Evolutionary conservation across 2,113 vertebrate genomes (phyloP).

Genomic region (Puffinus mauretanicus): DNA sequence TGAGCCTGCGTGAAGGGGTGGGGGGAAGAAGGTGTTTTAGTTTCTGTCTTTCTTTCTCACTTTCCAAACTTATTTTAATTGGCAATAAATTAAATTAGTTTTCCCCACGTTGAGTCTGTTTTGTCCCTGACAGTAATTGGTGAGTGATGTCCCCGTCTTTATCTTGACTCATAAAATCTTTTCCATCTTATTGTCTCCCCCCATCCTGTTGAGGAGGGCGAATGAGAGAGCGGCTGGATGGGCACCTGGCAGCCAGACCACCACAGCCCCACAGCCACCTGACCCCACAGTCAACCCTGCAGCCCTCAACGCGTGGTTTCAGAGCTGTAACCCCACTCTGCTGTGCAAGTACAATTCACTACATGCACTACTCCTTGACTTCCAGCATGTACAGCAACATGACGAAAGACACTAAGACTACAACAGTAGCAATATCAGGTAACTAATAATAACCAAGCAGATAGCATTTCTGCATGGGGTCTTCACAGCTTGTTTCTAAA

Average conservation of each 20-base stretch:
- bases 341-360: not conserved
- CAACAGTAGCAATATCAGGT: not conserved
- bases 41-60: not conserved
- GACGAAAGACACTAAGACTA: not conserved
- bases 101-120: not conserved
- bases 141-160: not conserved
- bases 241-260: not conserved
- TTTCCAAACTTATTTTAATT: not conserved
- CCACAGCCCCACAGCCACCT: not conserved
- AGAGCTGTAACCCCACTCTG: not conserved
- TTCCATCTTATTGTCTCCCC: not conserved
- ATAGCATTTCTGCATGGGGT: not conserved
- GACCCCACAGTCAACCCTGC: not conserved
- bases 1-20: not conserved
- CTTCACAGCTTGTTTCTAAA: not conserved
- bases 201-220: no score
- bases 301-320: fast-evolving
- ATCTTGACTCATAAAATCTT: not conserved
- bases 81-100: not conserved
- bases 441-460: not conserved
- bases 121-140: not conserved
- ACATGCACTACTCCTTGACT: not conserved
- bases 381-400: not conserved
- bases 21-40: not conserved
- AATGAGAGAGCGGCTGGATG: not conserved